Percentiles rank a stretch among this genome's conserved stretches.
Evolutionary conservation across 2,888 invertebrate species (phyloP).

Genomic region (Drosophila sordidula): DNA sequence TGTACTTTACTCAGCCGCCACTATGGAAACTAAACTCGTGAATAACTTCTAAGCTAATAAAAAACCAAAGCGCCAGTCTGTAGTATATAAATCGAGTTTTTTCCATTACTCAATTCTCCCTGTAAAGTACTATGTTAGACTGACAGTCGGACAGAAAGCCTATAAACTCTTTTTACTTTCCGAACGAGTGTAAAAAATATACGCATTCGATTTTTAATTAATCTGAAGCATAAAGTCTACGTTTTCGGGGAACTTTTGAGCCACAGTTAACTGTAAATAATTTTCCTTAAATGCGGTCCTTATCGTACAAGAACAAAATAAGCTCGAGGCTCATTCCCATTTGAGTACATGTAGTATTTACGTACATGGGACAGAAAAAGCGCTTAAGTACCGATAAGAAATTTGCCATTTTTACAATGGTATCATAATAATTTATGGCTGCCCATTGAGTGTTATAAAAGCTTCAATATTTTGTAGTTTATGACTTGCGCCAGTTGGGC

Average conservation of each 20-base stretch:
- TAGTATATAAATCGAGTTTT: no score
- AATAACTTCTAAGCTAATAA: no score
- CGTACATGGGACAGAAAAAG: slow-evolving; percentile 50
- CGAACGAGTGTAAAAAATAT: not conserved
- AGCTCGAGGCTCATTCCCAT: slow-evolving; percentile 19
- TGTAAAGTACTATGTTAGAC: no score
- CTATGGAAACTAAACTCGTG: no score
- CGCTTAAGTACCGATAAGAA: slow-evolving; percentile 80
- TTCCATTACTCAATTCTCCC: no score
- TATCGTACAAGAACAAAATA: slow-evolving; percentile 30
- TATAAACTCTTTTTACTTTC: not conserved
- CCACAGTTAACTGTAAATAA: slow-evolving; percentile 22
- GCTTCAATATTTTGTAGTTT: slow-evolving; percentile 83
- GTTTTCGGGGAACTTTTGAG: not conserved
- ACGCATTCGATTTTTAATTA: not conserved
- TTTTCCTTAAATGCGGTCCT: slow-evolving; percentile 29
- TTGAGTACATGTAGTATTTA: slow-evolving; percentile 1
- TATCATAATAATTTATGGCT: slow-evolving; percentile 83
- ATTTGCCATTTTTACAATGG: slow-evolving; percentile 81
- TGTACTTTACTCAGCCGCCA: no score
- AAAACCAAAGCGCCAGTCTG: no score
- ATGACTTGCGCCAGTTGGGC: slow-evolving; percentile 76
- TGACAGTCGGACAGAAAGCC: not conserved
- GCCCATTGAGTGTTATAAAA: slow-evolving; percentile 82
- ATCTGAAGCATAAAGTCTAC: not conserved